Base-by-base conservation (phyloP, 1,140 invertebrate species). In the Anastrepha obliqua region DNA sequence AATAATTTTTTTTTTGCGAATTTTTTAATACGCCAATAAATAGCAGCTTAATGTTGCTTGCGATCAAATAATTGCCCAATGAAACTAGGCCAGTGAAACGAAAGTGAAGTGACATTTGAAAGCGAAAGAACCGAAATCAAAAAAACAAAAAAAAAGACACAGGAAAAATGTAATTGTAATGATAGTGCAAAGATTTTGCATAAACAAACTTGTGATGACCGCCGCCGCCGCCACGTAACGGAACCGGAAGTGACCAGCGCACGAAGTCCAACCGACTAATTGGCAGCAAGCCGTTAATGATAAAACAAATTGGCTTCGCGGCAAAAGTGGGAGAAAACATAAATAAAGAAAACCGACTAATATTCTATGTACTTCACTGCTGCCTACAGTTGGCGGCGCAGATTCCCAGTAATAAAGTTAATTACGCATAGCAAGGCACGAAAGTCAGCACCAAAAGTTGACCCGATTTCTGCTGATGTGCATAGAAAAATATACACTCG, bases 71-170 rank as follows among this genome's bases (percentile, higher is more conserved):
- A 86, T 86, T 64, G 29, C n/a, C 51, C 29, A 60, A 15, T 60
- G 51, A 62, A 62, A 60, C 62, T 39, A n/a, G 55, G 55, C 60
- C 6, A 62, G 39, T 60, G 59, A 42, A 64, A 62, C 58, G 85
- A 62, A 86, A 86, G 58, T 62, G 60, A 47, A 60, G 55, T 86
- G 51, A 62, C 29, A 64, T 8, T 55, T 9, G 39, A 86, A 42
- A 42, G 29, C 29, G 29, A 55, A 81, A 78, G 6, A 55, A 39
- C 6, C 17, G n/a, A n/a, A n/a, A n/a, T n/a, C n/a, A n/a, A n/a
- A 9, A 20, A 17, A 2, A 47, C 9, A 9, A 59, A 59, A 4
- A 47, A 60, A 86, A 62, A 85, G 4, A 2, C 44, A 70, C 8
- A n/a, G n/a, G n/a, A n/a, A n/a, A n/a, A n/a, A n/a, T n/a, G 60